phyloP scores from a whole-genome alignment of 2,888 invertebrate species.

The Callinectes sapidus region DNA sequence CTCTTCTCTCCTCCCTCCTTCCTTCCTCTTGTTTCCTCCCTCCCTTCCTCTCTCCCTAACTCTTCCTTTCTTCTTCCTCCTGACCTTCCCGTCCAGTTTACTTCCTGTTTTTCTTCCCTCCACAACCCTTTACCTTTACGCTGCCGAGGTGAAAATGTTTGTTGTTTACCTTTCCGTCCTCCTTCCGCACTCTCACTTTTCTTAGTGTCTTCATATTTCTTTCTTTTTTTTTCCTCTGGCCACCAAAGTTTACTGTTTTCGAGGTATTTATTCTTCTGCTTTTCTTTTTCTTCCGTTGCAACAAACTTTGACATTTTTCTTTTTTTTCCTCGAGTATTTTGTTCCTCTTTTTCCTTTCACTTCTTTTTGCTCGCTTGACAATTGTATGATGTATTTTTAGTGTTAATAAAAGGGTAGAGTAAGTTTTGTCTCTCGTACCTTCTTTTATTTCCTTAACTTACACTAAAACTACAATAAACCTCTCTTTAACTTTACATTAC shows the following conservation, averaged over 20 bases:
- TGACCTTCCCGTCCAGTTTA: background rate
- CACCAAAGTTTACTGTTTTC: background rate
- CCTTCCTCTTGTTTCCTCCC: conserved; percentile 10
- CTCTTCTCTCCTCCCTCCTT: conserved; percentile 11
- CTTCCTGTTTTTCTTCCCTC: background rate
- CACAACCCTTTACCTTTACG: conserved; percentile 23
- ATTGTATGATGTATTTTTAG: background rate
- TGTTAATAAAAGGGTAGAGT: background rate
- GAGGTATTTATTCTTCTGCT: background rate
- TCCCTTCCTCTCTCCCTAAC: background rate
- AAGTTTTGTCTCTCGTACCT: background rate
- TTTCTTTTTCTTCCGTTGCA: background rate
- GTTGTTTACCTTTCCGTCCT: background rate
- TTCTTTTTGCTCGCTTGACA: background rate
- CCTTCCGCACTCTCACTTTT: conserved; percentile 7
- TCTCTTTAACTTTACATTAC: background rate
- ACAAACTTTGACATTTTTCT: background rate
- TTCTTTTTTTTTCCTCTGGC: background rate
- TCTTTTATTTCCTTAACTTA: background rate
- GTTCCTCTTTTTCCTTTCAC: background rate
- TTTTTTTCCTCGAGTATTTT: background rate
- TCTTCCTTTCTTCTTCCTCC: conserved; percentile 5
- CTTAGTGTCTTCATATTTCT: background rate
- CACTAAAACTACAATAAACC: background rate
- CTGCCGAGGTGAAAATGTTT: background rate